Evolutionary conservation across 2,888 invertebrate genomes (phyloP), one percentile per base, ranked within the genome.

Genomic region (Platycheirus albimanus): DNA sequence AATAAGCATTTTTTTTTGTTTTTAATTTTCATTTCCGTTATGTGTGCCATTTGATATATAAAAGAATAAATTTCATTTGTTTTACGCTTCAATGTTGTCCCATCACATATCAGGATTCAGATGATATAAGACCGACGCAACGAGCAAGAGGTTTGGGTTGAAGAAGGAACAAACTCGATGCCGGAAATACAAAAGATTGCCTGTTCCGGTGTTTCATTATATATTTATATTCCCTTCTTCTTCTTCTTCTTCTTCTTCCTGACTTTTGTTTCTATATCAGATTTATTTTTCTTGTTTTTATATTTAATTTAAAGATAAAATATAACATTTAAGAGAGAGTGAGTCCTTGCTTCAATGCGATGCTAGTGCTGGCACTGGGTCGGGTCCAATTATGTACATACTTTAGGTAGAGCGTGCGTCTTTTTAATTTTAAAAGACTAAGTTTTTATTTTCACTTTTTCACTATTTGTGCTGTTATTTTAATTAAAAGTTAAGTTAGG

Each of bases 141-240:
- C n/a, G n/a, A n/a, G n/a, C n/a, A n/a, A n/a, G 20, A 54, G 54
- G 28, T 24, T 38, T 20, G 58, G 28, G 49, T 1, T 20, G 41
- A 13, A 7, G 36, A 24, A 49, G 30, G 41, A 28, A 19, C 45
- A 36, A 28, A 36, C 36, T 36, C n/a, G 13, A 24, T 33, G 2
- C 45, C 47, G 77, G 61, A 79, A 51, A 81, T 77, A 81, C 61
- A 83, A 81, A 83, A 77, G 77, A 54, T 56, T 71, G 77, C 66
- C 77, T 67, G 67, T 83, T 69, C 67, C 67, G 61, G 54, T 56
- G 36, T 38, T 56, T 58, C 45, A 36, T 54, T 64, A 8, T 58
- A n/a, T 20, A 54, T 38, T 54, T 51, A 33, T 58, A 19, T n/a
- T 33, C n/a, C n/a, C n/a, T n/a, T n/a, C n/a, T n/a, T n/a, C n/a